These are phyloP conservation scores for Prinia subflava DNA, from an alignment of 2,113 vertebrate species.

Conservation along the genomic window DNA sequence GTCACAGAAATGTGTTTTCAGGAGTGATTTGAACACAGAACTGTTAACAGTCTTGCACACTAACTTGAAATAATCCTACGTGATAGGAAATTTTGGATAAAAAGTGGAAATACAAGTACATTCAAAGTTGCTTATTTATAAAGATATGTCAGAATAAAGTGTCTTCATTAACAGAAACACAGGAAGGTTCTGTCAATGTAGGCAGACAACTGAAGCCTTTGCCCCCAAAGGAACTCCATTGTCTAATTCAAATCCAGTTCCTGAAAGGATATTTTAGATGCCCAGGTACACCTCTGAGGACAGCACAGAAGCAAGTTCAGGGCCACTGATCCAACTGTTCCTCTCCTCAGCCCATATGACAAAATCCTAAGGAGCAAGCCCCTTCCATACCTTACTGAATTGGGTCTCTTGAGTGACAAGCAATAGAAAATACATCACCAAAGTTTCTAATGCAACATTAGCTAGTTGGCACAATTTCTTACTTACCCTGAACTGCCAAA, in stretches of 20 bases:
- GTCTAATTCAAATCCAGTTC: neutral
- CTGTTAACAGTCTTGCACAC: neutral
- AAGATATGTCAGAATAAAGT: neutral
- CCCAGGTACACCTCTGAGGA: neutral
- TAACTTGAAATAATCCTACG: neutral
- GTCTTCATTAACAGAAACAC: neutral
- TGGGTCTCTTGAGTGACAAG: neutral
- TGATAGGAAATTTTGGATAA: neutral
- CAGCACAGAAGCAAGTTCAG: neutral
- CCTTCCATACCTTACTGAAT: neutral
- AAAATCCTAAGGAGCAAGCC: neutral
- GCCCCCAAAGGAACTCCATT: neutral
- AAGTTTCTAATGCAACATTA: neutral
- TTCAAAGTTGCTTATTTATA: neutral
- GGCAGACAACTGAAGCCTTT: neutral
- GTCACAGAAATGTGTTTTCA: neutral
- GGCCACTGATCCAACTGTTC: neutral
- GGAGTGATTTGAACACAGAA: neutral
- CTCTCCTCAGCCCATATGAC: accelerated
- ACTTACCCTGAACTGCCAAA: constrained; percentile 94
- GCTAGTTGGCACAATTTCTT: neutral
- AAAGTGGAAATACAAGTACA: neutral
- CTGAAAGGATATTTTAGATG: neutral
- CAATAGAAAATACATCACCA: neutral
- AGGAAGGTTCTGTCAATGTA: neutral